phyloP scores from a whole-genome alignment of 2,888 invertebrate species.

The Yponomeuta malinellus region DNA sequence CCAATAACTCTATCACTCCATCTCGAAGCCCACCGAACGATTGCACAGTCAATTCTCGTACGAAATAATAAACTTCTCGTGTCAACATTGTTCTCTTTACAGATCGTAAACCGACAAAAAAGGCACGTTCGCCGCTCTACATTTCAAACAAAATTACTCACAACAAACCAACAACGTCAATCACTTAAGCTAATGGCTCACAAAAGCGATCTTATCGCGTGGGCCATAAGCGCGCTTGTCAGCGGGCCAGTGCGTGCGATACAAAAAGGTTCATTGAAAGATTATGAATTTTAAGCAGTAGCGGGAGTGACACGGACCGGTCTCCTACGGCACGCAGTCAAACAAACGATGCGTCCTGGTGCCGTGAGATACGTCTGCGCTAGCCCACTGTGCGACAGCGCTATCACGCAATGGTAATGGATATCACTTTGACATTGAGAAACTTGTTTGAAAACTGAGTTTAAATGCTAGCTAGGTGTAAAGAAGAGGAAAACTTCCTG shows the following conservation, averaged over 20 bases:
- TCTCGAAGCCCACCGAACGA: not conserved
- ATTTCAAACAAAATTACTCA: conserved; percentile 73
- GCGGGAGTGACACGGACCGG: conserved; percentile 48
- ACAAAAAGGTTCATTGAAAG: conserved; percentile 57
- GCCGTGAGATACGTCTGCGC: conserved; percentile 6
- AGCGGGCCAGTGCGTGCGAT: conserved; percentile 43
- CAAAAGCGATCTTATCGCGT: conserved; percentile 57
- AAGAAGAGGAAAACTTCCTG: too few relatives aligned
- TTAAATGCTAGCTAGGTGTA: too few relatives aligned
- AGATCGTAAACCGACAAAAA: conserved; percentile 40
- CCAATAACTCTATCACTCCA: not conserved
- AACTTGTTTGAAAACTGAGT: too few relatives aligned
- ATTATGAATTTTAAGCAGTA: conserved; percentile 54
- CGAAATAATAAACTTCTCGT: conserved; percentile 39
- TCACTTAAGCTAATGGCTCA: conserved; percentile 70
- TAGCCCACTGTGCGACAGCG: not conserved
- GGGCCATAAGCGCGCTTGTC: conserved; percentile 66
- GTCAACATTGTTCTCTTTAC: conserved; percentile 49
- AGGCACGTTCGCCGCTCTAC: conserved; percentile 47
- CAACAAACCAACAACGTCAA: conserved; percentile 71
- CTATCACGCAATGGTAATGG: conserved; percentile 30
- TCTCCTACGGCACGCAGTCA: conserved; percentile 26
- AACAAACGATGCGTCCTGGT: conserved; percentile 47
- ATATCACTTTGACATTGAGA: conserved; percentile 18
- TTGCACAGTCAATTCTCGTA: conserved; percentile 14